Base-by-base conservation (phyloP, 2,797 vertebrate genomes). In the Carcharodon carcharias region DNA sequence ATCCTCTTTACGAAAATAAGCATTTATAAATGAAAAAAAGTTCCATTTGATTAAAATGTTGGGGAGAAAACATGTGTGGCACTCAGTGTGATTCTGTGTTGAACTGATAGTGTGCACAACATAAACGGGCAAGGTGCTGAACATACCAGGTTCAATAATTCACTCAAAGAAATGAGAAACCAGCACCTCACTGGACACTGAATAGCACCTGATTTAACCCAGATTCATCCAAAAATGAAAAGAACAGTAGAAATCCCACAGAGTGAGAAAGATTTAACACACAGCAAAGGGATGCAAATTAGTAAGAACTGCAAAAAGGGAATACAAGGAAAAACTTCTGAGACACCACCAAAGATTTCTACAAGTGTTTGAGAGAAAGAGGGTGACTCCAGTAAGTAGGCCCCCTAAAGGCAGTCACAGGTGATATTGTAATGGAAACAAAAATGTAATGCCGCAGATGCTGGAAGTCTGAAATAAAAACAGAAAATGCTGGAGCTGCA, bases 21-120 rank as follows among this genome's bases (percentile, higher is more conserved):
- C 65, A 69, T 95, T 95, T 95, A 65, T 95, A 95, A 95, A 95
- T 65, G 91, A 93, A 95, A 67, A 26, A 92, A 88, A n/a, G 92
- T 94, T 67, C n/a, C 16, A 67, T 95, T 95, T 95, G 93, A 95
- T 95, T 95, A 95, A 95, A 95, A 71, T 69, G 40, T 95, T 69
- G 65, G 58, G 28, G 31, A 71, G 67, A 77, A 95, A n/a, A n/a
- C 16, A 35, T 93, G 4, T 67, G 61, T 67, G n/a, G n/a, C 63
- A 67, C 9, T 56, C 4, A 23, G n/a, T 12, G 23, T 93, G 63
- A 45, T 45, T 93, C 91, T 67, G 63, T 65, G 18, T 92, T 67
- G 63, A 65, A 93, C 61, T 26, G 91, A 93, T 21, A 0, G 9
- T 45, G 87, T 91, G 31, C 28, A 31, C 21, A 45, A 67, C 26